Conservation (phyloP, 2,797 vertebrate species). For the Manis javanica region DNA sequence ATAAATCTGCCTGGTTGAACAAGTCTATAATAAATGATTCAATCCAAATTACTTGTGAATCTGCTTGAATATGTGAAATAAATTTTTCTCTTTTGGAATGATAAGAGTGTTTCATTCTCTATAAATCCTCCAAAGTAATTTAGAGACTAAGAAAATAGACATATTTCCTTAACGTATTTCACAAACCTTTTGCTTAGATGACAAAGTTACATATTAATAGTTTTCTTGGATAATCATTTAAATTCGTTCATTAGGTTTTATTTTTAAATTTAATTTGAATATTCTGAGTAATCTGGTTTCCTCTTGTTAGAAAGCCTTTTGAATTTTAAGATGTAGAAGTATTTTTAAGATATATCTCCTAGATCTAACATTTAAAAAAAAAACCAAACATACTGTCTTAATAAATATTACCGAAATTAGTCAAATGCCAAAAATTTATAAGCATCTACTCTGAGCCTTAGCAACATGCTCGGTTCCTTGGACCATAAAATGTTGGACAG, state of each 20-base stretch:
- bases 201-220: not conserved
- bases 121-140: constrained; percentile 14
- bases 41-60: not conserved
- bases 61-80: constrained; percentile 3
- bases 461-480: not conserved
- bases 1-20: not conserved
- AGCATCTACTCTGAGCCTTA: not conserved
- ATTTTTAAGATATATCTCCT: not conserved
- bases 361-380: constrained; percentile 3
- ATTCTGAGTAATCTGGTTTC: constrained; percentile 36
- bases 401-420: not conserved
- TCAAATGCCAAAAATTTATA: not conserved
- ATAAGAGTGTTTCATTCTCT: not conserved
- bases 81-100: not conserved
- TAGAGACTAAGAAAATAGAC: not conserved
- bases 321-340: not conserved
- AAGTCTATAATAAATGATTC: not conserved
- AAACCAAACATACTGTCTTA: not conserved
- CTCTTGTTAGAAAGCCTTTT: not conserved
- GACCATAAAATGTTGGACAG: not conserved
- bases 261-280: not conserved
- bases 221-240: not conserved
- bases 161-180: constrained; percentile 14
- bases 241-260: constrained; percentile 37
- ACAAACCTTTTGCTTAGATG: not conserved